Conservation (phyloP, 2,113 vertebrate genomes). For the Boulengeromyrus knoepffleri region DNA sequence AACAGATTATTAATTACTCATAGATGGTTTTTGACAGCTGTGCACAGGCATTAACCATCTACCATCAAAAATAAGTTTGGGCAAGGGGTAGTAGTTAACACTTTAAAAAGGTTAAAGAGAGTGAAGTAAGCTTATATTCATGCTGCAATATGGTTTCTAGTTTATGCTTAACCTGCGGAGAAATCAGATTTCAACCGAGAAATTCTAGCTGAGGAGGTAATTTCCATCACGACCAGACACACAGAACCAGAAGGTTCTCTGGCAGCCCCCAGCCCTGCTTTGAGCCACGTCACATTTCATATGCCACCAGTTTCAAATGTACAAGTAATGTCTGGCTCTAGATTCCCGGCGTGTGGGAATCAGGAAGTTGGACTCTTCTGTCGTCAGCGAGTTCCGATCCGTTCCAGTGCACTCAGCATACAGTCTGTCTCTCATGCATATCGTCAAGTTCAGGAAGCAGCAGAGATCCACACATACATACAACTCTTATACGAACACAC, state of each 20-base stretch:
- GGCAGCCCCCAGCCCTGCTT: neutral
- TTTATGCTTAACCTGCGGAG: neutral
- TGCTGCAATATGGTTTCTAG: neutral
- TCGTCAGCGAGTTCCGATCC: neutral
- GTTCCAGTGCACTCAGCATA: slow-evolving; percentile 10
- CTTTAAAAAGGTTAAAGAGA: neutral
- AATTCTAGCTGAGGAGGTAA: neutral
- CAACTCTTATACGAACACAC: neutral
- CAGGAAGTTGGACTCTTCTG: neutral
- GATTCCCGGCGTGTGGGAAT: neutral
- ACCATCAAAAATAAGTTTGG: neutral
- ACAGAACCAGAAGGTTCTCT: neutral
- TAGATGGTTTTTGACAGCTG: neutral
- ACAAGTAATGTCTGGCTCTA: neutral
- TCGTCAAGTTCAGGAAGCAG: neutral
- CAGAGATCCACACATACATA: neutral
- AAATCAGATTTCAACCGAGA: neutral
- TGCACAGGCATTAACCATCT: neutral
- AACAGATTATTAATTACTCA: neutral
- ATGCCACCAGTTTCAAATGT: neutral
- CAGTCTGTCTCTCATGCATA: neutral
- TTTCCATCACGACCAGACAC: neutral
- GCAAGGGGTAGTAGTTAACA: neutral
- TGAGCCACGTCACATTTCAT: neutral
- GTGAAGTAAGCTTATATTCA: neutral